Evolutionary conservation across 2,888 invertebrate genomes (phyloP).

Genomic region (Caenorhabditis imperialis): DNA sequence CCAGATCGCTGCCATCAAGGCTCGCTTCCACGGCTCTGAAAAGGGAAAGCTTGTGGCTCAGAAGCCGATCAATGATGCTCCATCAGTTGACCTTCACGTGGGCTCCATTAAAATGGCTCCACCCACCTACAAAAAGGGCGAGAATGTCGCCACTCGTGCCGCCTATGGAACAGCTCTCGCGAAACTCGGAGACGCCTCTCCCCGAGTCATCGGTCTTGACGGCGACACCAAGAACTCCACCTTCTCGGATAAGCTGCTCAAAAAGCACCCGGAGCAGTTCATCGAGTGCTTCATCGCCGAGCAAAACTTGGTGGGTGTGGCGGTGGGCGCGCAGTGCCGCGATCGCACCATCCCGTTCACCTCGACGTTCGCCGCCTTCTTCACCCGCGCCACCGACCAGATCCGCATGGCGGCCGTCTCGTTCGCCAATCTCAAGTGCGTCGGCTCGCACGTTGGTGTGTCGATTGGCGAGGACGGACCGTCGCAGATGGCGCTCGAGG

Average conservation of each 20-base stretch:
- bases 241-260: constrained; percentile 91
- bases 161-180: constrained; percentile 95
- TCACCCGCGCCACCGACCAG: constrained; percentile 95
- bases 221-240: constrained; percentile 99
- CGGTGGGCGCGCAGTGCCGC: constrained; percentile 93
- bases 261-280: constrained; percentile 84
- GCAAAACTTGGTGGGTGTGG: constrained; percentile 86
- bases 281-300: constrained; percentile 99
- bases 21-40: constrained; percentile 83
- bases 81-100: constrained; percentile 61
- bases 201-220: constrained; percentile 90
- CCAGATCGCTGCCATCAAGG: constrained; percentile 69
- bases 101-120: constrained; percentile 80
- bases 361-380: constrained; percentile 98
- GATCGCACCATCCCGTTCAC: constrained; percentile 93
- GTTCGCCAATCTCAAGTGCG: constrained; percentile 96
- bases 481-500: constrained; percentile 99
- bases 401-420: constrained; percentile 99
- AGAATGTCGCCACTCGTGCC: constrained; percentile 87
- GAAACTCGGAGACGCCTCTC: constrained; percentile 85
- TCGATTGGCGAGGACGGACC: constrained; percentile 87
- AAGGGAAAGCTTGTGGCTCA: constrained; percentile 68
- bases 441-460: constrained; percentile 92
- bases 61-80: constrained; percentile 72
- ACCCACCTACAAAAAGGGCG: constrained; percentile 85